These are phyloP conservation scores for Ptilodon capucinus DNA, from an alignment of 2,888 invertebrate species.

Conservation along the genomic window DNA sequence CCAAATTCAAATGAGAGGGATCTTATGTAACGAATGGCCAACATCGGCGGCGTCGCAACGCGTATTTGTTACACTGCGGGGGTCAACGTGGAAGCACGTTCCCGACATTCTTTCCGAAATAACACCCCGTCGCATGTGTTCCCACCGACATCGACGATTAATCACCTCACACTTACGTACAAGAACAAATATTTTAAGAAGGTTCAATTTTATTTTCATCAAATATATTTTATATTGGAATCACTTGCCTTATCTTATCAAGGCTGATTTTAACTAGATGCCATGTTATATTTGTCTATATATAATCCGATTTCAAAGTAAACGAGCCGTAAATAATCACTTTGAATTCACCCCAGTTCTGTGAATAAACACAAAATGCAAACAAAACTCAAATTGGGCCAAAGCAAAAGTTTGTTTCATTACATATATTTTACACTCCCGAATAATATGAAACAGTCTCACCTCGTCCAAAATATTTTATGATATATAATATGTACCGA, in stretches of 20 bases:
- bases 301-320: background rate
- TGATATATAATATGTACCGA: background rate
- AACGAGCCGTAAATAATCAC: background rate
- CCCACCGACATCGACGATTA: conserved; percentile 60
- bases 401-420: conserved; percentile 7
- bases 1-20: conserved; percentile 71
- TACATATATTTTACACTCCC: background rate
- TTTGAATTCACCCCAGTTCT: background rate
- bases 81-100: conserved; percentile 76
- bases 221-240: conserved; percentile 20
- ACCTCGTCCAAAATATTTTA: background rate
- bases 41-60: conserved; percentile 58
- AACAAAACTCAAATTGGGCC: conserved; percentile 7
- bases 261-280: too few species aligned
- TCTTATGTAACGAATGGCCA: conserved; percentile 67
- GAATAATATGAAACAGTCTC: background rate
- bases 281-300: too few species aligned
- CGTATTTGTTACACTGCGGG: conserved; percentile 71
- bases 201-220: conserved; percentile 45
- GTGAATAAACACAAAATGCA: conserved; percentile 6
- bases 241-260: background rate
- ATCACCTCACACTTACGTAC: conserved; percentile 70
- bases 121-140: conserved; percentile 71
- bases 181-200: conserved; percentile 42
- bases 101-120: conserved; percentile 75